Evolutionary conservation across 2,797 vertebrate genomes (phyloP).

Genomic region (Megalops cyprinoides): DNA sequence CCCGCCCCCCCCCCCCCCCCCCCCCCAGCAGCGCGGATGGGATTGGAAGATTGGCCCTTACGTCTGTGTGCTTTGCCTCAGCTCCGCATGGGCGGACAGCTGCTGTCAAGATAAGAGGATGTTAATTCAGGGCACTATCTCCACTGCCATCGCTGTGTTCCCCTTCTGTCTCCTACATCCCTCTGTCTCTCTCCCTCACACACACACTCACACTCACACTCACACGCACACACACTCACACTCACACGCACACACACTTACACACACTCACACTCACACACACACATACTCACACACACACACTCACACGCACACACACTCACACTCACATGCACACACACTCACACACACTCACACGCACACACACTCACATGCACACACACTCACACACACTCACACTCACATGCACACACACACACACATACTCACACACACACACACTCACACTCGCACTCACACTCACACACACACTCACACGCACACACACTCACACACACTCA

Average conservation of each 20-base stretch:
- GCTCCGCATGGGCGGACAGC: constrained; percentile 9
- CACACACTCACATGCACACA: too few species aligned
- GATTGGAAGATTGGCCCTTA: not conserved
- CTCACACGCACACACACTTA: not conserved
- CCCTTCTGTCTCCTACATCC: not conserved
- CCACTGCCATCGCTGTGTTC: constrained; percentile 1
- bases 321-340: too few species aligned
- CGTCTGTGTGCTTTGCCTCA: not conserved
- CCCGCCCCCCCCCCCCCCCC: not conserved
- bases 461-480: not conserved
- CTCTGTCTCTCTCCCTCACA: not conserved
- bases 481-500: not conserved
- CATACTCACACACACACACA: not conserved
- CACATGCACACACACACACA: not conserved
- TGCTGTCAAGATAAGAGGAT: constrained; percentile 12
- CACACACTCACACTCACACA: not conserved
- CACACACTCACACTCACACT: not conserved
- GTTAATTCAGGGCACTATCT: constrained; percentile 13
- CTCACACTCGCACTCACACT: not conserved
- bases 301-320: not conserved
- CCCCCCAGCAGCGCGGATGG: not conserved
- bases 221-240: not conserved
- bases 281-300: not conserved
- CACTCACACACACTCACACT: too few species aligned
- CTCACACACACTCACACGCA: too few species aligned